A percentile compares a stretch with the other conserved stretches of the same genome.
phyloP scores from a whole-genome alignment of 2,888 invertebrate species.

The Agrotis segetum region DNA sequence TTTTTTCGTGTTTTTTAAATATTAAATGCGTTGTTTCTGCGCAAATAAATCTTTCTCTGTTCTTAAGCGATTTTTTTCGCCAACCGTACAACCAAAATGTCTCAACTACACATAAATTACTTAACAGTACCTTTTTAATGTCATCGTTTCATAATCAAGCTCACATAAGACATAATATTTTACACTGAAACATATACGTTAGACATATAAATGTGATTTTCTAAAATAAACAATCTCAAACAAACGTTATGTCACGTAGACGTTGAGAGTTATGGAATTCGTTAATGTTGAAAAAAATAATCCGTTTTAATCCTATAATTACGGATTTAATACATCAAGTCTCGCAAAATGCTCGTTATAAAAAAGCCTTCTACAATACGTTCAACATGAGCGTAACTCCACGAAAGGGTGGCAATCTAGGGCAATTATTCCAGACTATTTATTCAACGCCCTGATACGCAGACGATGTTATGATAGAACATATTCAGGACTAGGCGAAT shows the following conservation, averaged over 20 bases:
- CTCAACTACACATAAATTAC: slow-evolving; percentile 54
- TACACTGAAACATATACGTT: slow-evolving; percentile 48
- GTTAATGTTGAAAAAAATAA: slow-evolving; percentile 9
- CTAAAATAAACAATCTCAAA: slow-evolving; percentile 60
- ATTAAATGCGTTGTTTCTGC: too few relatives aligned
- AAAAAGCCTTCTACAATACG: neutral
- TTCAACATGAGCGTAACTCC: slow-evolving; percentile 6
- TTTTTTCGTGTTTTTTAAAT: too few relatives aligned
- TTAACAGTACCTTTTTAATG: slow-evolving; percentile 59
- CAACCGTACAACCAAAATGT: slow-evolving; percentile 12
- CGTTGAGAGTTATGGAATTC: slow-evolving; percentile 31
- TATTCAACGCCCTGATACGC: too few relatives aligned
- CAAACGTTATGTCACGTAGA: slow-evolving; percentile 32
- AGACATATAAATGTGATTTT: slow-evolving; percentile 39
- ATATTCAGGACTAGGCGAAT: too few relatives aligned
- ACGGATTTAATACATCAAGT: too few relatives aligned
- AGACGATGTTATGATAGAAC: too few relatives aligned
- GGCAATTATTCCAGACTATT: too few relatives aligned
- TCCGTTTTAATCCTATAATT: too few relatives aligned
- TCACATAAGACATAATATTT: slow-evolving; percentile 47
- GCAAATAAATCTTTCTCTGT: too few relatives aligned
- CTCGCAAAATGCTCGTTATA: too few relatives aligned
- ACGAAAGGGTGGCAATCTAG: too few relatives aligned
- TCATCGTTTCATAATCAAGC: slow-evolving; percentile 53
- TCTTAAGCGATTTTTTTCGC: neutral